Evolutionary conservation across 64 coral and sea anemone species (phyloP).

Genomic region (Montipora efflorescens): DNA sequence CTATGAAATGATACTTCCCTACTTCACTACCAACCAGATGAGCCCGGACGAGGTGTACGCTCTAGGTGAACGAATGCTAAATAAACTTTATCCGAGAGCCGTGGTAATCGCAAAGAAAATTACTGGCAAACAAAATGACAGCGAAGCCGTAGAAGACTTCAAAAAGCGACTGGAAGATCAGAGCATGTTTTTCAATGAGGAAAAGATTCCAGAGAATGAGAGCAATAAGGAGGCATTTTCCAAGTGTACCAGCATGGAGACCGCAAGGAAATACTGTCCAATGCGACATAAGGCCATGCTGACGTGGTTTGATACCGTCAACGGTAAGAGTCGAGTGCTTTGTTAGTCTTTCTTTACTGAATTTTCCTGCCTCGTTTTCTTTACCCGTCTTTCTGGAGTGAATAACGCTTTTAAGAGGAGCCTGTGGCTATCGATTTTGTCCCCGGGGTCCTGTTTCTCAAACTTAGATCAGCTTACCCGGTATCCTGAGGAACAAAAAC

Average conservation of each 20-base stretch:
- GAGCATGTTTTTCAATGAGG: slow-evolving; percentile 91
- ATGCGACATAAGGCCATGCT: slow-evolving; percentile 83
- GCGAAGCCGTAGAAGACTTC: slow-evolving; percentile 64
- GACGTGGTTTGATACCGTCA: slow-evolving; percentile 88
- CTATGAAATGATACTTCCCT: slow-evolving; percentile 72
- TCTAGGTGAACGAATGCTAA: slow-evolving; percentile 77
- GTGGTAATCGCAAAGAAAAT: slow-evolving; percentile 76
- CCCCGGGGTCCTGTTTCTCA: no score
- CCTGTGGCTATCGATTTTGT: no score
- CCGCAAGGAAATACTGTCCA: slow-evolving; percentile 83
- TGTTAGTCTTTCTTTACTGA: neutral
- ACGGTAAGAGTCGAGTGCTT: slow-evolving; percentile 35
- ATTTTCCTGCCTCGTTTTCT: no score
- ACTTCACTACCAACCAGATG: slow-evolving; percentile 94
- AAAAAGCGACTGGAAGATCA: slow-evolving; percentile 83
- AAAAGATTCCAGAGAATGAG: slow-evolving; percentile 84
- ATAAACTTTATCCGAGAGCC: slow-evolving; percentile 86
- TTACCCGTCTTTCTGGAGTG: no score
- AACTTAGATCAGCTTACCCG: no score
- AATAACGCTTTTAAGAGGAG: no score
- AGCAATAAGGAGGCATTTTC: slow-evolving; percentile 78
- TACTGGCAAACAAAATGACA: slow-evolving; percentile 60
- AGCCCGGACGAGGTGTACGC: slow-evolving; percentile 73
- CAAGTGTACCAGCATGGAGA: slow-evolving; percentile 75
- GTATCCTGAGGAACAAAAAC: no score